Evolutionary conservation across 2,113 vertebrate species (phyloP).

Genomic region (Cryptoleucopteryx plumbea): DNA sequence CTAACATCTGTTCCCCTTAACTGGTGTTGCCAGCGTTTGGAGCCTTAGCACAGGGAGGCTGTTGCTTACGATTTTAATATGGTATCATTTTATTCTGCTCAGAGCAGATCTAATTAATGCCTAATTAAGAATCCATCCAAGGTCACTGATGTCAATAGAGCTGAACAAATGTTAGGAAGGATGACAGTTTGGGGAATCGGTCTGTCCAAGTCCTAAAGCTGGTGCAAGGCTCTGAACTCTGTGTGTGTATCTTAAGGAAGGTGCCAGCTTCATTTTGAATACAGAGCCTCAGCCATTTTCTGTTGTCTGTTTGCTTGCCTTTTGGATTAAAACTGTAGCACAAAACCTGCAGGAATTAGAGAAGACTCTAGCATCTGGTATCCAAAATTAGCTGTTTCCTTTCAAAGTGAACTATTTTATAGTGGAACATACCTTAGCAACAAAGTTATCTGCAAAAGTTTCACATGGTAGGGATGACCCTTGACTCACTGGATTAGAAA

Average conservation of each 20-base stretch:
- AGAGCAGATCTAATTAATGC: neutral
- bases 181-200: neutral
- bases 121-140: neutral
- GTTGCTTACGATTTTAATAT: neutral
- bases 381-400: neutral
- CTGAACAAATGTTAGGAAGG: neutral
- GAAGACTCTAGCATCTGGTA: neutral
- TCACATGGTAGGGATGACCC: neutral
- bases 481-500: neutral
- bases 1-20: neutral
- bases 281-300: neutral
- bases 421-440: neutral
- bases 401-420: neutral
- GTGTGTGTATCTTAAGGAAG: neutral
- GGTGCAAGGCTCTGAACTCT: neutral
- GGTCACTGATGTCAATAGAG: neutral
- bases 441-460: neutral
- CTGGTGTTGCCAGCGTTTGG: neutral
- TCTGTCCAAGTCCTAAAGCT: neutral
- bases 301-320: neutral
- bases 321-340: neutral
- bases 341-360: neutral
- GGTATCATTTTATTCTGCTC: neutral
- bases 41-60: neutral
- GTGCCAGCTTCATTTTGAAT: neutral